Evolutionary conservation across 2,888 invertebrate species (phyloP).

Genomic region (Heterodera filipjevi): DNA sequence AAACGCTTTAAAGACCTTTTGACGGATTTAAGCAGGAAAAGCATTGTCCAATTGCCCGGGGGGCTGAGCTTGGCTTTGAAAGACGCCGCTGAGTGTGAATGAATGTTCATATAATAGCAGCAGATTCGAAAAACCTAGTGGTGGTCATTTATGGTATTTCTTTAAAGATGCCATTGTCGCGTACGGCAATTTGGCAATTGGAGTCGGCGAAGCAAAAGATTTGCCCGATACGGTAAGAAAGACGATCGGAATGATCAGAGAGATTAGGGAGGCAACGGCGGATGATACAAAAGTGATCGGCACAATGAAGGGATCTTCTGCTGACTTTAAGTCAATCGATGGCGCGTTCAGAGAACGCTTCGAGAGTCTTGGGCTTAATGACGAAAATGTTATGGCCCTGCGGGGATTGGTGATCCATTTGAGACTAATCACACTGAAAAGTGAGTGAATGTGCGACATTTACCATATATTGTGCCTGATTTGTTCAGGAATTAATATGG

Average conservation of each 20-base stretch:
- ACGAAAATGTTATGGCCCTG: background rate
- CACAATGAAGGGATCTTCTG: background rate
- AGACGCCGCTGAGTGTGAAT: background rate
- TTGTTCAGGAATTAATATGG: background rate
- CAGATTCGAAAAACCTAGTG: too few species aligned
- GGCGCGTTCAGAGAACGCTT: background rate
- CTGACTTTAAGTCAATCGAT: background rate
- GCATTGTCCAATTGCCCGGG: background rate
- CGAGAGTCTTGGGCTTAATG: background rate
- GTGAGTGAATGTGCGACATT: background rate
- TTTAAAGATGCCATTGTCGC: background rate
- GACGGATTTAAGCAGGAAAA: conserved; percentile 1
- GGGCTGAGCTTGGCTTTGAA: background rate
- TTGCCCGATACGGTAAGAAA: background rate
- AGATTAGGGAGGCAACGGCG: background rate
- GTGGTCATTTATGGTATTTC: background rate
- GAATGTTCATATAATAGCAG: background rate
- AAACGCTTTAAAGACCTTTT: background rate
- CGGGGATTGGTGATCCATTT: background rate
- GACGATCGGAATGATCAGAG: background rate
- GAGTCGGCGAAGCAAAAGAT: background rate
- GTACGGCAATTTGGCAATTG: background rate
- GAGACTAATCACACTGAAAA: background rate
- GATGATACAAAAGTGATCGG: background rate
- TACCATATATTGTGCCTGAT: background rate